Evolutionary conservation across 2,113 vertebrate genomes (phyloP), one percentile per base, ranked within the genome.

Genomic region (Lipotes vexillifer): DNA sequence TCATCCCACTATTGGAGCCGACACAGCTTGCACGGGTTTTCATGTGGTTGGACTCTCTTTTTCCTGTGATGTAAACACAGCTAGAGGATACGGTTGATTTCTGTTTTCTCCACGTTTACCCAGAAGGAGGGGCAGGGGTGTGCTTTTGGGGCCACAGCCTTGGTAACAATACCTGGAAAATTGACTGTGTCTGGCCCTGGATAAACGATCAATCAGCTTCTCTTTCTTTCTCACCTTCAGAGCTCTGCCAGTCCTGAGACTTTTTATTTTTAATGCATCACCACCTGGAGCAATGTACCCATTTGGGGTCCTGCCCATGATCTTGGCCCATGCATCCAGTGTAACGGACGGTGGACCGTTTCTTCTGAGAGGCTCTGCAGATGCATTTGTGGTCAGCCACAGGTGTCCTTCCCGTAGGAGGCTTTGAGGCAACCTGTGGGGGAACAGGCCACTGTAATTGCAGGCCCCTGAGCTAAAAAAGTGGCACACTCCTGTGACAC

Each of bases 291-390:
- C 2, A 11, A 11, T 8, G 3, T 31, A 5, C 5, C 6, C 55
- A 49, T 74, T 11, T 8, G 31, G 41, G 1, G 25, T 52, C 25
- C 44, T 44, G 20, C n/a, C n/a, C 15, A 1, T 44, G 59, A 5
- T 61, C 41, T 10, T 17, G 15, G 36, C 14, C 41, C 15, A 1
- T 15, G 0, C 9, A 2, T 1, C 1, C 23, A 2, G 1, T 1
- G 5, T 4, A 2, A 5, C 12, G 3, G 29, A 15, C 29, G 8
- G 12, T 33, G 77, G 63, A 20, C 7, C 1, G 1, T 75, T 77
- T 75, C 29, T 44, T 31, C 15, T 5, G 33, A 3, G 13, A 61
- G 63, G 3, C 20, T 41, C 2, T 27, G 66, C 13, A 23, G 49
- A 4, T 13, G 13, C 13, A 27, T 38, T 3, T 21, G n/a, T 25